phyloP scores from a whole-genome alignment of 1,140 invertebrate genomes.

The Leptinotarsa defecta region DNA sequence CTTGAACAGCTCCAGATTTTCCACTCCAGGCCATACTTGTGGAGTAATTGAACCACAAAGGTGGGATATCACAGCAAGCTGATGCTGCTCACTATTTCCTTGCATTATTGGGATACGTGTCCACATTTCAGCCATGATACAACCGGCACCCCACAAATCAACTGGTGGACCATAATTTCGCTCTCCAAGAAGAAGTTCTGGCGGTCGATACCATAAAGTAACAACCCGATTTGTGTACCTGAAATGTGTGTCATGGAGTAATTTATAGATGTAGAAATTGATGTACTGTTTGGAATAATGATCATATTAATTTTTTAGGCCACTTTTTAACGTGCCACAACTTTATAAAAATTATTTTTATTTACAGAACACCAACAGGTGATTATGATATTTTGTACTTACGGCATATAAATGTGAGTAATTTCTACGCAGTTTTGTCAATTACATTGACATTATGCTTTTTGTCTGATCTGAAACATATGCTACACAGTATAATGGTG shows the following conservation, averaged over 20 bases:
- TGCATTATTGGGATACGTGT: slow-evolving; percentile 87
- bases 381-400: no score
- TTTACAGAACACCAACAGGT: no score
- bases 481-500: no score
- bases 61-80: slow-evolving; percentile 92
- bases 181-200: slow-evolving; percentile 87
- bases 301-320: no score
- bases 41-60: slow-evolving; percentile 95
- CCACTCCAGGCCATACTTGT: slow-evolving; percentile 94
- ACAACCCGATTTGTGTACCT: slow-evolving; percentile 97
- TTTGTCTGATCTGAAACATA: no score
- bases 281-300: no score
- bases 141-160: slow-evolving; percentile 98
- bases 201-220: slow-evolving; percentile 96
- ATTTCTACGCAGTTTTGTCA: no score
- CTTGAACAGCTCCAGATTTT: slow-evolving; percentile 87
- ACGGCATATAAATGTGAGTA: no score
- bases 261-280: neutral
- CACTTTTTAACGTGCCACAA: no score
- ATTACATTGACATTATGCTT: no score
- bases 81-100: slow-evolving; percentile 95
- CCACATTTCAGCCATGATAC: slow-evolving; percentile 67
- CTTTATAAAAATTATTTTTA: no score
- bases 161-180: slow-evolving; percentile 95
- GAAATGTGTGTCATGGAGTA: slow-evolving; percentile 12